A percentile compares a stretch with the other conserved stretches of the same genome.
Conservation (phyloP, 2,113 vertebrate species). For the Sisor rabdophorus region DNA sequence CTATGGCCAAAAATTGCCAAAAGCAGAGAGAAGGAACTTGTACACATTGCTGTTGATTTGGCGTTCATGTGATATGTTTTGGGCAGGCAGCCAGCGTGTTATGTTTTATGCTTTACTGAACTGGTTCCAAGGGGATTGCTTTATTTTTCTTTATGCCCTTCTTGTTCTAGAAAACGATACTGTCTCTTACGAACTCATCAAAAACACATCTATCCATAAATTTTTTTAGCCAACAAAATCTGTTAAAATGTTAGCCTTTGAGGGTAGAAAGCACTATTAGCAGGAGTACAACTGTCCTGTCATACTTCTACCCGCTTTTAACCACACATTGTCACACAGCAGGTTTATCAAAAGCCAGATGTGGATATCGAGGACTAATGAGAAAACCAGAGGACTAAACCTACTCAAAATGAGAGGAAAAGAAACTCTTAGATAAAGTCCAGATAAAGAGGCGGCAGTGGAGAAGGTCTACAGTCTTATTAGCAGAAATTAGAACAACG, state of each 20-base stretch:
- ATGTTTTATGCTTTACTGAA: slow-evolving; percentile 39
- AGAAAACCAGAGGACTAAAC: neutral
- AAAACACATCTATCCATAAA: slow-evolving; percentile 4
- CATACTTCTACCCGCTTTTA: neutral
- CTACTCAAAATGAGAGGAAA: neutral
- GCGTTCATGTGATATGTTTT: slow-evolving; percentile 32
- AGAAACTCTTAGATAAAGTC: too few relatives aligned
- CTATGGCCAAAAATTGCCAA: slow-evolving; percentile 19
- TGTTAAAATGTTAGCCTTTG: slow-evolving; percentile 12
- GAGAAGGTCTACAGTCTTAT: neutral
- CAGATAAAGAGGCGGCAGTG: too few relatives aligned
- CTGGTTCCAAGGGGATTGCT: slow-evolving; percentile 24
- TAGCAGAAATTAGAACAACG: neutral
- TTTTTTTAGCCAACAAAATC: neutral
- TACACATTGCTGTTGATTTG: slow-evolving; percentile 42
- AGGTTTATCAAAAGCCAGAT: neutral
- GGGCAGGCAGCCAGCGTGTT: slow-evolving; percentile 32
- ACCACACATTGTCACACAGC: too few relatives aligned
- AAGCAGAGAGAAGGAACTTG: slow-evolving; percentile 32
- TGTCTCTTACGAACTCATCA: slow-evolving; percentile 2
- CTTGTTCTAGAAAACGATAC: slow-evolving; percentile 22
- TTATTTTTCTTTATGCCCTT: slow-evolving; percentile 1
- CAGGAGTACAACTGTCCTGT: neutral
- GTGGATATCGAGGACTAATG: neutral
- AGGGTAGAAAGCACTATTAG: slow-evolving; percentile 6